phyloP scores from a whole-genome alignment of 1,140 invertebrate species.

The Philotrypesis tridentata region DNA sequence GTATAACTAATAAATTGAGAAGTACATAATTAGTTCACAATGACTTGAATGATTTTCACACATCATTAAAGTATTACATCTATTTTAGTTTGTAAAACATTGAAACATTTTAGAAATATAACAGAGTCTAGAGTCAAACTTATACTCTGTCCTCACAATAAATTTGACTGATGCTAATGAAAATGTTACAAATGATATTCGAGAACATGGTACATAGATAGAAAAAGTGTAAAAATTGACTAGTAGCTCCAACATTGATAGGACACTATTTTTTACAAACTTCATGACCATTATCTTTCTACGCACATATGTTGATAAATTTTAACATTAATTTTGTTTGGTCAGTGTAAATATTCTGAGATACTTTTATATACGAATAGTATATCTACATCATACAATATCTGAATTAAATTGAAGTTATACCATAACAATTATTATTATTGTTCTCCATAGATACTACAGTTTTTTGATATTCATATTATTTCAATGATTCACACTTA shows the following conservation, averaged over 20 bases:
- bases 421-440: too few species aligned
- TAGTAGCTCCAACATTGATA: neutral
- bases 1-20: too few species aligned
- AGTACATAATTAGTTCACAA: neutral
- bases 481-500: neutral
- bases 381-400: too few species aligned
- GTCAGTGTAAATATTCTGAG: neutral
- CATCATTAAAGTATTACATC: neutral
- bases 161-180: neutral
- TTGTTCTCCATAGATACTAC: too few species aligned
- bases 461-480: neutral
- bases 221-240: neutral
- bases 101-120: neutral
- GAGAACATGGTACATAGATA: neutral
- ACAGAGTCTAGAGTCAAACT: neutral
- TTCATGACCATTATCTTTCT: neutral
- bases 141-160: neutral
- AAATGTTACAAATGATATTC: neutral
- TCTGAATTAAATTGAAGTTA: too few species aligned
- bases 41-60: neutral
- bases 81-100: neutral
- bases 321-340: neutral
- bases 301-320: neutral
- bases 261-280: neutral
- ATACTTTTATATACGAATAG: neutral